Evolutionary conservation across 2,113 vertebrate genomes (phyloP).

Genomic region (Macrotis lagotis): DNA sequence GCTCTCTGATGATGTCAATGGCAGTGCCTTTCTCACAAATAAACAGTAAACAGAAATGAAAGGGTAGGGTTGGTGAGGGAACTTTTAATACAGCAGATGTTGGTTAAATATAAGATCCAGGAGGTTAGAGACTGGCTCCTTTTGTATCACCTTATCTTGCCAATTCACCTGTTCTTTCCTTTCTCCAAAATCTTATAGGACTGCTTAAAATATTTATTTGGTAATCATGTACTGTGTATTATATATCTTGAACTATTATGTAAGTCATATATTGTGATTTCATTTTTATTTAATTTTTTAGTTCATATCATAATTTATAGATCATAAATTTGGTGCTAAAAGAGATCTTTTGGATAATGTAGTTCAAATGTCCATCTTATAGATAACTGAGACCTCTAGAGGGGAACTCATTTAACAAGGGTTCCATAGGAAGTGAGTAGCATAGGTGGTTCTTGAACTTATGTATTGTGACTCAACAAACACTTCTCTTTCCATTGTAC

Average conservation of each 20-base stretch:
- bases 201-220: slow-evolving; percentile 19
- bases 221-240: background rate
- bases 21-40: slow-evolving; percentile 39
- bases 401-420: background rate
- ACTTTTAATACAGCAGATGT: background rate
- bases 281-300: background rate
- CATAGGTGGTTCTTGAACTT: background rate
- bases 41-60: slow-evolving; percentile 55
- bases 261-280: background rate
- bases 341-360: background rate
- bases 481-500: background rate
- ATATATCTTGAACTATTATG: background rate
- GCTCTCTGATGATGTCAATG: slow-evolving; percentile 47
- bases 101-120: background rate
- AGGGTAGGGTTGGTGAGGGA: background rate
- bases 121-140: background rate
- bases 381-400: background rate
- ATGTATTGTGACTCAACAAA: background rate
- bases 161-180: background rate
- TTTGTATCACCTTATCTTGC: background rate
- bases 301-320: background rate
- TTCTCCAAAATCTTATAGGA: slow-evolving; percentile 5
- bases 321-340: background rate
- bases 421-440: background rate
- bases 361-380: background rate